Evolutionary conservation across 2,113 vertebrate species (phyloP).

Genomic region (Micronycteris hirsuta): DNA sequence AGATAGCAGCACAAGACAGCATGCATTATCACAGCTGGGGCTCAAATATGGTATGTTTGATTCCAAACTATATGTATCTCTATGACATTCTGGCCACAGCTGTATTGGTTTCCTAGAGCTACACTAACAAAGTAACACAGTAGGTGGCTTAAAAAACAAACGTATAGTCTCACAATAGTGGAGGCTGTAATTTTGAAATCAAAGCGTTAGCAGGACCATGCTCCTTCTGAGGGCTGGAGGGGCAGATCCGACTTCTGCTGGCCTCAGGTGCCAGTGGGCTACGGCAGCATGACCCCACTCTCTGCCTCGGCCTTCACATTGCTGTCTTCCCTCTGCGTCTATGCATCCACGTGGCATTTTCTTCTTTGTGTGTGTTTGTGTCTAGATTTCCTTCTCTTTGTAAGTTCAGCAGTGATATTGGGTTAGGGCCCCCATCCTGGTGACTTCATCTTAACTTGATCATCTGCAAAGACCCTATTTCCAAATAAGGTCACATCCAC

Average conservation of each 20-base stretch:
- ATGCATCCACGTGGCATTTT: fast-evolving
- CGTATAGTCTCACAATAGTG: not conserved
- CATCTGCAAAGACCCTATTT: not conserved
- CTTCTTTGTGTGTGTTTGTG: not conserved
- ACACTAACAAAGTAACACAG: not conserved
- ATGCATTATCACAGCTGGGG: not conserved
- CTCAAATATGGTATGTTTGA: not conserved
- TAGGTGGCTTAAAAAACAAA: not conserved
- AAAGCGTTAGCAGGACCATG: too few species aligned
- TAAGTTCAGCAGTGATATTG: not conserved
- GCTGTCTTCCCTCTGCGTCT: not conserved
- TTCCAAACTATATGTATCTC: not conserved
- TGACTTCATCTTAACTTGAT: not conserved
- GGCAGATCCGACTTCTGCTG: not conserved
- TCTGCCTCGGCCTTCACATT: not conserved
- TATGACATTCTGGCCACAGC: not conserved
- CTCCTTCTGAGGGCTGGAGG: not conserved
- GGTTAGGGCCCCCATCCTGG: not conserved
- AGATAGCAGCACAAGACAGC: not conserved
- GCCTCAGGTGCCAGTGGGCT: too few species aligned
- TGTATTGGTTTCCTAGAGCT: not conserved
- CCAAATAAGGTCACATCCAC: not conserved
- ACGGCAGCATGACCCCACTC: too few species aligned
- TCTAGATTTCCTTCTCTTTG: not conserved
- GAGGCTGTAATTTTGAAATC: too few species aligned